phyloP scores from a whole-genome alignment of 2,888 invertebrate species.

The Parochlus steinenii region DNA sequence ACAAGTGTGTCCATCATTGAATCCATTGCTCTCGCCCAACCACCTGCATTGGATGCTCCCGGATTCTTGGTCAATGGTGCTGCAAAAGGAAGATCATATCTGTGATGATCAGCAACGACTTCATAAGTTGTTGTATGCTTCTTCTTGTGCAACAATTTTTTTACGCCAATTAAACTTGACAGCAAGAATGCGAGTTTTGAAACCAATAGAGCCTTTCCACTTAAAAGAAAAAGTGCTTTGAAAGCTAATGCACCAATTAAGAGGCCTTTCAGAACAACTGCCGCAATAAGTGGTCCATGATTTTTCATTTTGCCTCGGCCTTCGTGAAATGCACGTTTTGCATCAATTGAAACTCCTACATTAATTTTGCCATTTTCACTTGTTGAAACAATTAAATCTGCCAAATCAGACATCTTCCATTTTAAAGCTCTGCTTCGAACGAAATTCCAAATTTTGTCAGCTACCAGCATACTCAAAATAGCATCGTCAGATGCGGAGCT shows the following conservation, averaged over 20 bases:
- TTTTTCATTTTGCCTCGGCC: constrained; percentile 60
- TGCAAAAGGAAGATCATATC: constrained; percentile 35
- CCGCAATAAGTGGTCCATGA: constrained; percentile 53
- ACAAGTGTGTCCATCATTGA: constrained; percentile 14
- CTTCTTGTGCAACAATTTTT: constrained; percentile 62
- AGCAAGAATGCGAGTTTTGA: constrained; percentile 70
- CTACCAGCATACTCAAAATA: constrained; percentile 43
- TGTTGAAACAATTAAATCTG: constrained; percentile 59
- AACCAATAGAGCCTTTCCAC: constrained; percentile 69
- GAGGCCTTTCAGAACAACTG: constrained; percentile 65
- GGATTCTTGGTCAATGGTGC: no score
- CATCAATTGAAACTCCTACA: constrained; percentile 49
- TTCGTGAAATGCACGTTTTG: constrained; percentile 38
- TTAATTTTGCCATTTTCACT: constrained; percentile 42
- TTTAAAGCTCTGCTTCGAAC: constrained; percentile 58
- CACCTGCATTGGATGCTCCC: constrained; percentile 32
- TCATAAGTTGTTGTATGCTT: constrained; percentile 47
- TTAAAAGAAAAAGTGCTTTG: constrained; percentile 62
- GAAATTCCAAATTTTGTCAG: constrained; percentile 60
- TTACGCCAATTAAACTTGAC: constrained; percentile 64
- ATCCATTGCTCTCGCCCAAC: constrained; percentile 21
- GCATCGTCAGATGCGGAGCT: constrained; percentile 37
- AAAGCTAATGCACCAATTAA: constrained; percentile 64
- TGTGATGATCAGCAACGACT: constrained; percentile 54
- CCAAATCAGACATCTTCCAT: constrained; percentile 60